Percentiles rank a stretch among this genome's conserved stretches.
These are phyloP conservation scores for Iselma pallidipennis DNA, from an alignment of 2,888 invertebrate genomes.

Conservation along the genomic window DNA sequence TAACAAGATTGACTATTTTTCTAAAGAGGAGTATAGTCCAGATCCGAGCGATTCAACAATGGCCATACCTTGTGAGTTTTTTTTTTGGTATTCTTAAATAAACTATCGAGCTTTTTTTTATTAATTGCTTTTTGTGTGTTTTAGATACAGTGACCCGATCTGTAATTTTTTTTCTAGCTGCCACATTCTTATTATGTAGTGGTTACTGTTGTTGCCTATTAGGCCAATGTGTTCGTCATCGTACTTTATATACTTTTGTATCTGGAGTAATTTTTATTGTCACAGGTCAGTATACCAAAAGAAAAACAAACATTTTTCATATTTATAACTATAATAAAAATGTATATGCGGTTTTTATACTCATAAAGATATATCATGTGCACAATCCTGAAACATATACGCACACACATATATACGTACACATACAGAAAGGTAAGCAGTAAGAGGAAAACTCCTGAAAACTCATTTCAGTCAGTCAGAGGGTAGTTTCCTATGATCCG, in stretches of 20 bases:
- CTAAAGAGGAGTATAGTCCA: constrained; percentile 82
- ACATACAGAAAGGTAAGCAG: too few relatives aligned
- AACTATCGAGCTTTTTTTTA: not conserved
- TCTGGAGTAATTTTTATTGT: constrained; percentile 87
- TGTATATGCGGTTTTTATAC: constrained; percentile 13
- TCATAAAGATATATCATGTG: constrained; percentile 17
- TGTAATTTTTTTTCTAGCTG: constrained; percentile 78
- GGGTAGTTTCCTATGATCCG: too few relatives aligned
- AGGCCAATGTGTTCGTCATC: constrained; percentile 77
- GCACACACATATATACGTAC: too few relatives aligned
- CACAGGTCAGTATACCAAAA: constrained; percentile 68
- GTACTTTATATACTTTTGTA: constrained; percentile 79
- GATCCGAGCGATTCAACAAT: constrained; percentile 90
- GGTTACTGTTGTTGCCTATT: constrained; percentile 81
- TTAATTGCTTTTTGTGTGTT: constrained; percentile 32
- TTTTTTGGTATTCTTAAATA: not conserved
- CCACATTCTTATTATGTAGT: constrained; percentile 74
- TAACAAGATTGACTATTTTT: constrained; percentile 85
- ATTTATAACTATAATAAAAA: constrained; percentile 9
- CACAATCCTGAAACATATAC: constrained; percentile 9
- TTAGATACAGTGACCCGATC: constrained; percentile 88
- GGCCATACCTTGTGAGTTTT: constrained; percentile 88
- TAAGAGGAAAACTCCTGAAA: too few relatives aligned
- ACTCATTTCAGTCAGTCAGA: too few relatives aligned
- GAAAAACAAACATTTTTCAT: not conserved